These are phyloP conservation scores for Rhea pennata DNA, from an alignment of 2,113 vertebrate genomes.

Conservation along the genomic window DNA sequence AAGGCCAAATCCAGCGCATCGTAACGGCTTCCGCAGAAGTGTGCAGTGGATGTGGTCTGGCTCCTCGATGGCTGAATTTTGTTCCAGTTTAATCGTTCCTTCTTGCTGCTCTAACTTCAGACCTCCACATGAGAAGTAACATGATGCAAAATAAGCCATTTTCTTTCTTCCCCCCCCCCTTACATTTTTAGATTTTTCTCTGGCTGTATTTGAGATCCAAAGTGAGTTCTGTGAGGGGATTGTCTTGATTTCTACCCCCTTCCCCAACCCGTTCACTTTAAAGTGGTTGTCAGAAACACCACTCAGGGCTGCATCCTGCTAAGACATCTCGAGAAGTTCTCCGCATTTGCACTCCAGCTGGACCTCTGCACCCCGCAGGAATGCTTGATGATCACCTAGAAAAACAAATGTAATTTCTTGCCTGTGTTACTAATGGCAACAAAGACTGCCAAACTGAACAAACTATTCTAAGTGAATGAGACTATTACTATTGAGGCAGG, in stretches of 20 bases:
- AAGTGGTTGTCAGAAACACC: not conserved
- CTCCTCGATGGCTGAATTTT: not conserved
- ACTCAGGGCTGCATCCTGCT: not conserved
- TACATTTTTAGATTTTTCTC: not conserved
- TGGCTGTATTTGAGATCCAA: accelerated
- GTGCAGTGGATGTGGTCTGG: not conserved
- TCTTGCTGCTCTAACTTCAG: not conserved
- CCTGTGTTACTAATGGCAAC: constrained; percentile 44
- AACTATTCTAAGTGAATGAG: not conserved
- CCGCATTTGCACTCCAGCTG: accelerated
- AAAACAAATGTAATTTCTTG: constrained; percentile 27
- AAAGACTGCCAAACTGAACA: constrained; percentile 28
- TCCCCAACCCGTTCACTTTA: not conserved
- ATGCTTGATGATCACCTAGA: not conserved
- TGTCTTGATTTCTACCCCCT: accelerated
- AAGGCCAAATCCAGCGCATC: not conserved
- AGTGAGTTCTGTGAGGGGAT: not conserved
- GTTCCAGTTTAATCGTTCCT: not conserved
- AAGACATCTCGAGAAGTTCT: not conserved
- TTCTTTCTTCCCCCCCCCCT: not conserved
- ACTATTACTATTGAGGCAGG: not conserved
- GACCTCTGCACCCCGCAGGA: not conserved
- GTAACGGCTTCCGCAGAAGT: not conserved
- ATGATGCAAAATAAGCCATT: not conserved
- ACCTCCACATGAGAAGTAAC: not conserved